Conservation (phyloP, 2,888 invertebrate genomes). For the Dichetophora obliterata region DNA sequence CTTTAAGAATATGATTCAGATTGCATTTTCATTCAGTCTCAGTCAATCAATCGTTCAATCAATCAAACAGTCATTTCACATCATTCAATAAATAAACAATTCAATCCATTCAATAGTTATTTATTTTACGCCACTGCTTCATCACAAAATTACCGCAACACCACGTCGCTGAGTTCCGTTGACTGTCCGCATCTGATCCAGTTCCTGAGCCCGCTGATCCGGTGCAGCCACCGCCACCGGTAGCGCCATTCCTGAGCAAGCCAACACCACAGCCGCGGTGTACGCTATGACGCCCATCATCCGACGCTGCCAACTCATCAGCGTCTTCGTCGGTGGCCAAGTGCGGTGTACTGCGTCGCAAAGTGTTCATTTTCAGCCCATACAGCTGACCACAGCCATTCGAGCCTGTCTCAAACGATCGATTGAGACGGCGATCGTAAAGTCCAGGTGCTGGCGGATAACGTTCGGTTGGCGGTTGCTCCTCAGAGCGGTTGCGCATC, state of each 20-base stretch:
- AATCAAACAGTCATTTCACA: slow-evolving; percentile 23
- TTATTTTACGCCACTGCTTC: slow-evolving; percentile 82
- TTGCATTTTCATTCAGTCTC: slow-evolving; percentile 38
- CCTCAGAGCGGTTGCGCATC: slow-evolving; percentile 54
- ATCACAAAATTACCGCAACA: slow-evolving; percentile 84
- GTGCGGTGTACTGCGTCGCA: slow-evolving; percentile 68
- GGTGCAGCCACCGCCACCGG: slow-evolving; percentile 13
- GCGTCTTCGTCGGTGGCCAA: slow-evolving; percentile 53
- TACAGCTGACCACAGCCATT: slow-evolving; percentile 60
- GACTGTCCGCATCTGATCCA: slow-evolving; percentile 49
- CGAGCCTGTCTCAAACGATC: slow-evolving; percentile 68
- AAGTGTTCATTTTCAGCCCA: slow-evolving; percentile 60
- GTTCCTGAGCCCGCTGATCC: slow-evolving; percentile 24
- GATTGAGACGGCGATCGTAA: slow-evolving; percentile 68
- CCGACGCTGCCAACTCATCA: background rate
- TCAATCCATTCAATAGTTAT: slow-evolving; percentile 75
- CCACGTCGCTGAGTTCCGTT: slow-evolving; percentile 73
- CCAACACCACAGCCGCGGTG: slow-evolving; percentile 48
- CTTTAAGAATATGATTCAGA: slow-evolving; percentile 7
- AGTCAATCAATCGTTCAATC: slow-evolving; percentile 42
- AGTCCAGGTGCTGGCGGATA: slow-evolving; percentile 61
- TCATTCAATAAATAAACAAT: slow-evolving; percentile 36
- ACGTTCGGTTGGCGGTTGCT: slow-evolving; percentile 44
- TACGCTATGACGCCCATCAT: slow-evolving; percentile 26
- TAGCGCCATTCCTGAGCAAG: slow-evolving; percentile 20